These are phyloP conservation scores for Lycaena phlaeas DNA, from an alignment of 2,888 invertebrate species.

Conservation along the genomic window DNA sequence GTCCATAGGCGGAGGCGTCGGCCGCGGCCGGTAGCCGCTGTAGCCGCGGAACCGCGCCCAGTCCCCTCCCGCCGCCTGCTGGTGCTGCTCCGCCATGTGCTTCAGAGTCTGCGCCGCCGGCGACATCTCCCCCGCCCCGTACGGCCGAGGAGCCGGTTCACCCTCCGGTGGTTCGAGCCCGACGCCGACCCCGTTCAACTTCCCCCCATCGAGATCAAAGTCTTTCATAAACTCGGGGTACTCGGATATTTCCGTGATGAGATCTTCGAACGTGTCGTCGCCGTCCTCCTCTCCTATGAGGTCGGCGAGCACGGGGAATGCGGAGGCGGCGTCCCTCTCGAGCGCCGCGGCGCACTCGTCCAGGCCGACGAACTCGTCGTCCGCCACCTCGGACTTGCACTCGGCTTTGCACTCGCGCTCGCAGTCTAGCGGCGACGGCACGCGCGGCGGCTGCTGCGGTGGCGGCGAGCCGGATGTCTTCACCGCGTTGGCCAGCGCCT, in stretches of 20 bases:
- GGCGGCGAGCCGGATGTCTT: constrained; percentile 59
- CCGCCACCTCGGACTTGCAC: constrained; percentile 85
- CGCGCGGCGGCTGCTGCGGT: constrained; percentile 67
- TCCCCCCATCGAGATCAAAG: constrained; percentile 76
- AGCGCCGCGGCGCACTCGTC: constrained; percentile 88
- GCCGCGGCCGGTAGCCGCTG: constrained; percentile 62
- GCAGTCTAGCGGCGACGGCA: constrained; percentile 86
- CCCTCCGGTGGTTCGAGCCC: constrained; percentile 61
- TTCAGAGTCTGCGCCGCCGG: constrained; percentile 96
- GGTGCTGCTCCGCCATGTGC: constrained; percentile 98
- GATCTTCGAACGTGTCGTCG: constrained; percentile 87
- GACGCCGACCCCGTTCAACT: constrained; percentile 40
- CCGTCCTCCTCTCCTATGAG: constrained; percentile 89
- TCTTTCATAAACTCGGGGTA: constrained; percentile 88
- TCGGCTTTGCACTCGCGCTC: constrained; percentile 86
- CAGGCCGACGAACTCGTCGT: constrained; percentile 89
- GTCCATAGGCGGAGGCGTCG: constrained; percentile 49
- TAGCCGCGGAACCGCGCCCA: constrained; percentile 69
- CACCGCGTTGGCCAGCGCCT: constrained; percentile 70
- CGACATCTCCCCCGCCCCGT: constrained; percentile 80
- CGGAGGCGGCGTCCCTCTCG: constrained; percentile 85
- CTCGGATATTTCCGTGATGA: constrained; percentile 89
- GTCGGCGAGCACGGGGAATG: constrained; percentile 85
- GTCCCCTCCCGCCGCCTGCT: constrained; percentile 79
- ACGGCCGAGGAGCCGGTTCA: constrained; percentile 56